Conservation (phyloP, 2,113 vertebrate genomes). For the Galemys pyrenaicus region DNA sequence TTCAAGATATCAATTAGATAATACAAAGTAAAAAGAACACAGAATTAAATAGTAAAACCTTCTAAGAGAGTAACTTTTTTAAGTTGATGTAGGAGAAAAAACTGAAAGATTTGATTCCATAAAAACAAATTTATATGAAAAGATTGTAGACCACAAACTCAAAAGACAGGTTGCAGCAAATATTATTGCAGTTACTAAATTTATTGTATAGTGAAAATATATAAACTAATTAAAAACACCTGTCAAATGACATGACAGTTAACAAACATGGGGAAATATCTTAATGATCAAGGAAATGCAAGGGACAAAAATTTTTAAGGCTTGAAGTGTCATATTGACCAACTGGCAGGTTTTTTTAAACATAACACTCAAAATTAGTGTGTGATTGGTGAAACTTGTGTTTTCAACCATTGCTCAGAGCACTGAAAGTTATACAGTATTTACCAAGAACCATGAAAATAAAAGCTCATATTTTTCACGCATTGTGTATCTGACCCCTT, state of each 20-base stretch:
- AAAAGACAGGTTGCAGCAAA: conserved; percentile 9
- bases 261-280: neutral
- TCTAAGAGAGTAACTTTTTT: conserved; percentile 8
- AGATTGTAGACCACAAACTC: conserved; percentile 14
- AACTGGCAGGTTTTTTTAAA: neutral
- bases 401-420: neutral
- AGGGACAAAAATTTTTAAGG: neutral
- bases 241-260: neutral
- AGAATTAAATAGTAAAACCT: neutral
- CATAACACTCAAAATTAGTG: neutral
- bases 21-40: conserved; percentile 35
- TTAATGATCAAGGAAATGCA: conserved; percentile 13
- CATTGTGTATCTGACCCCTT: neutral
- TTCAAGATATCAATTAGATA: conserved; percentile 8
- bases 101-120: conserved; percentile 1
- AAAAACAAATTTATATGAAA: neutral
- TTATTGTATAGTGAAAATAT: conserved; percentile 5
- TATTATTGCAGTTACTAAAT: neutral
- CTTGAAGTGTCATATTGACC: neutral
- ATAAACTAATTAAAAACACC: conserved; percentile 4
- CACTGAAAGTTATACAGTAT: neutral
- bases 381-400: neutral
- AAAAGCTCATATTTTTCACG: neutral
- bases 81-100: conserved; percentile 2
- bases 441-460: neutral